phyloP scores from a whole-genome alignment of 2,113 vertebrate genomes.

The Oceanites oceanicus region DNA sequence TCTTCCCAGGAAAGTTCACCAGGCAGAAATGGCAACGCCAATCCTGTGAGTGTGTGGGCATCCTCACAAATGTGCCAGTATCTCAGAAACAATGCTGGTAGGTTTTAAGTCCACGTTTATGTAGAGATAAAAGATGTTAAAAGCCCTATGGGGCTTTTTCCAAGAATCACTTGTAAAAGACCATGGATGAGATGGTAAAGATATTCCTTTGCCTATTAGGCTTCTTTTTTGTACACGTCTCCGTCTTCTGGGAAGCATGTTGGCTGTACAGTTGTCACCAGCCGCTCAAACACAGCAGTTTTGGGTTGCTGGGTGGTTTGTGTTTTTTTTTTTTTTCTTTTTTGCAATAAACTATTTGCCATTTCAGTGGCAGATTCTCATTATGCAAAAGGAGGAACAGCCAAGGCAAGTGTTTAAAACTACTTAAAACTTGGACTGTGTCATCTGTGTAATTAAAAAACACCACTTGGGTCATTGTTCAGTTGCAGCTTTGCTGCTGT shows the following conservation, averaged over 20 bases:
- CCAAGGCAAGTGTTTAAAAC: constrained; percentile 9
- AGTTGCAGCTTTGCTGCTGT: neutral
- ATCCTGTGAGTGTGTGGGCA: neutral
- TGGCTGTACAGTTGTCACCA: neutral
- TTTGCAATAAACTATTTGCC: neutral
- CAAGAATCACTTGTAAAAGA: neutral
- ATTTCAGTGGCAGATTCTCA: constrained; percentile 12
- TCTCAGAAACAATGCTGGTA: neutral
- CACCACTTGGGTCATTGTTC: neutral
- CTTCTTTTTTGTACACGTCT: neutral
- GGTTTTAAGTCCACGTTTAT: neutral
- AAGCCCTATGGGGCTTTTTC: neutral
- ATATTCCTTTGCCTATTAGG: neutral
- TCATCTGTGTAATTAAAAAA: neutral
- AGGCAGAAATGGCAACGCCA: neutral
- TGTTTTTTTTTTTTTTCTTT: neutral
- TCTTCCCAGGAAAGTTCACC: neutral
- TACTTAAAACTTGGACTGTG: neutral
- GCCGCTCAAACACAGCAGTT: neutral
- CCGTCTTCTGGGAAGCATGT: neutral
- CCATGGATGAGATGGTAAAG: neutral
- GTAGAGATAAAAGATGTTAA: neutral
- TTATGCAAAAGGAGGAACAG: neutral
- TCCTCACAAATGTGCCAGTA: neutral
- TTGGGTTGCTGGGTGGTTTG: neutral